Conservation (phyloP, 2,113 vertebrate species). For the Barbus barbus region DNA sequence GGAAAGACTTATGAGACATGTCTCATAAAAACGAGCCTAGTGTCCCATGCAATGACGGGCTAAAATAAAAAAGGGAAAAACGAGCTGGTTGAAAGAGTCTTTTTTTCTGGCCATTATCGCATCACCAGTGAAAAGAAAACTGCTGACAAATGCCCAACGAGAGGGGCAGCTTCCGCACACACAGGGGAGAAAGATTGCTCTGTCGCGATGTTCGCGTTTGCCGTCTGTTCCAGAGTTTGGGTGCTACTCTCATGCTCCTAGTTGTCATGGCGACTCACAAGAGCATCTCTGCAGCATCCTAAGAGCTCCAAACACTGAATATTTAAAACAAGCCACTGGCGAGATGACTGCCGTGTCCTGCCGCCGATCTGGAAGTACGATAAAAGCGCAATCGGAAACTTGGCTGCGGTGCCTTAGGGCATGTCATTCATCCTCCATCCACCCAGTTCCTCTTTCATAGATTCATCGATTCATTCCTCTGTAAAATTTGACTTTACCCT, state of each 20-base stretch:
- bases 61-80: slow-evolving; percentile 23
- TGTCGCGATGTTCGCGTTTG: slow-evolving; percentile 23
- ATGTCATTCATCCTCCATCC: slow-evolving; percentile 30
- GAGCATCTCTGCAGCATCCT: slow-evolving; percentile 53
- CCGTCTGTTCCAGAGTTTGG: slow-evolving; percentile 35
- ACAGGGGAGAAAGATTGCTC: slow-evolving; percentile 6
- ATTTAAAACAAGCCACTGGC: slow-evolving; percentile 42
- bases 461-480: slow-evolving; percentile 15
- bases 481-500: background rate
- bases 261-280: slow-evolving; percentile 60
- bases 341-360: slow-evolving; percentile 40
- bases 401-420: slow-evolving; percentile 25
- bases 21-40: slow-evolving; percentile 36
- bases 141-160: slow-evolving; percentile 54
- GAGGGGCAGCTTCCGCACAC: background rate
- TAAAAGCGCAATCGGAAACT: slow-evolving; percentile 7
- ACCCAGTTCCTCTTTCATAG: background rate
- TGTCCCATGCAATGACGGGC: background rate
- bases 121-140: slow-evolving; percentile 28
- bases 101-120: slow-evolving; percentile 6
- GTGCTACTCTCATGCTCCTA: slow-evolving; percentile 40
- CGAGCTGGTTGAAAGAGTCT: background rate
- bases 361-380: slow-evolving; percentile 23
- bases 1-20: slow-evolving; percentile 31
- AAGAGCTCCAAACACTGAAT: slow-evolving; percentile 48